Evolutionary conservation across 2,888 invertebrate genomes (phyloP), one percentile per base, ranked within the genome.

Genomic region (Listrodromus nycthemerus): DNA sequence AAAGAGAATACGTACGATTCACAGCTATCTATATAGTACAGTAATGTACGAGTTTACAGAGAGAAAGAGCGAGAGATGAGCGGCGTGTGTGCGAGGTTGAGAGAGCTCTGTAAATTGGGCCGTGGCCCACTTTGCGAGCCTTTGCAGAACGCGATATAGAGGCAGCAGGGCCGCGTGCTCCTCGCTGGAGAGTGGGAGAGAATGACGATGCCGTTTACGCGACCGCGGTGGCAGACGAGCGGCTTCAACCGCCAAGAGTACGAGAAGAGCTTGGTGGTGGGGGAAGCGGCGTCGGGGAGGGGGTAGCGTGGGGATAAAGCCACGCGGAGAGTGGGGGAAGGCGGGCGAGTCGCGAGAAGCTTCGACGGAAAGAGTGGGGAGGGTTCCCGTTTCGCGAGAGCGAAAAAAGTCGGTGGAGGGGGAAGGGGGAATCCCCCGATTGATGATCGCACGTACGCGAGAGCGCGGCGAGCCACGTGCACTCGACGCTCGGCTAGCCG

Each of bases 81-180:
- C 80, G 58, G 76, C 88, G 89, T 76, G 80, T 70, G 85, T 73
- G 71, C 78, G 85, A 89, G 89, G 89, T 83, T 88, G 87, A 87
- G 88, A 87, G 90, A 91, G 89, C 89, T 88, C 88, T 89, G 90
- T 89, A 91, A 93, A 93, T 93, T 92, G 91, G 92, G 91, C 92
- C 92, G 91, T 93, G 92, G 92, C 92, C 92, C 93, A 93, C 91
- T 92, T 93, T 48, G 75, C 80, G 81, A 83, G 80, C 82, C 81
- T 70, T 79, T 75, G 86, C 89, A 71, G 83, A 81, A 74, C 55
- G 65, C 6, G 45, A 66, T 71, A 70, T 75, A 85, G 82, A 85
- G 41, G 82, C 69, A 2, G 67, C 75, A 67, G 82, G 85, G 73
- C 76, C 73, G 84, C 80, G 82, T 67, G 80, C 24, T 58, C 55